A percentile compares a stretch with the other conserved stretches of the same genome.
phyloP scores from a whole-genome alignment of 2,797 vertebrate genomes.

The Rhinella marina region DNA sequence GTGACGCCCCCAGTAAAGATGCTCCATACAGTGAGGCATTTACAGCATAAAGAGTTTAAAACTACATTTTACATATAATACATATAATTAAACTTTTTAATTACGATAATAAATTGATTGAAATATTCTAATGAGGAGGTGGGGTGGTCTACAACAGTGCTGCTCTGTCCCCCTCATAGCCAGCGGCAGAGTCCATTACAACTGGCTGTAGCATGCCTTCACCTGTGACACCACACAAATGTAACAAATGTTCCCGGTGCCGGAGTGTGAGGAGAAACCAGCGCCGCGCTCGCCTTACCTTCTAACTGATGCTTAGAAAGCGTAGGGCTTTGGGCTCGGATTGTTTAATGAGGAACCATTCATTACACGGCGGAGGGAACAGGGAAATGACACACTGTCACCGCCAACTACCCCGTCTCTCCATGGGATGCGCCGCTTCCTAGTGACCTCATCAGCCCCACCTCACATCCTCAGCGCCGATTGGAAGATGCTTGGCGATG shows the following conservation, averaged over 20 bases:
- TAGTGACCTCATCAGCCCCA: constrained; percentile 43
- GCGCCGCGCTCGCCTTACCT: constrained; percentile 17
- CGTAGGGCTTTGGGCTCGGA: not conserved
- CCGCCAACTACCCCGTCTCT: not conserved
- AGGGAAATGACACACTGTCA: not conserved
- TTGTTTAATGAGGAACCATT: constrained; percentile 24
- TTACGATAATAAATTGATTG: too few relatives aligned
- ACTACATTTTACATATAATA: too few relatives aligned
- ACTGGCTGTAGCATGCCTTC: not conserved
- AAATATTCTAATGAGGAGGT: not conserved
- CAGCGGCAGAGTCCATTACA: not conserved
- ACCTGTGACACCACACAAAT: not conserved
- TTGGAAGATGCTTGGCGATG: not conserved
- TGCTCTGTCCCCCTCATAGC: not conserved
- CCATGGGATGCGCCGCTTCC: constrained; percentile 1
- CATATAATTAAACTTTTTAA: too few relatives aligned
- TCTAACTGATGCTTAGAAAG: not conserved
- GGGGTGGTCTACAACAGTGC: not conserved
- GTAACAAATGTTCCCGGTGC: not conserved
- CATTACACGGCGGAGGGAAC: constrained; percentile 17
- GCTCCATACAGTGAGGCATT: too few relatives aligned
- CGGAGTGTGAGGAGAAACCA: not conserved
- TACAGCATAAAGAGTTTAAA: not conserved
- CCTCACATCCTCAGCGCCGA: not conserved
- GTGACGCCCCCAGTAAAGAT: too few relatives aligned